Base-by-base conservation (phyloP, 2,888 invertebrate species). In the Tenthredo mesomela region DNA sequence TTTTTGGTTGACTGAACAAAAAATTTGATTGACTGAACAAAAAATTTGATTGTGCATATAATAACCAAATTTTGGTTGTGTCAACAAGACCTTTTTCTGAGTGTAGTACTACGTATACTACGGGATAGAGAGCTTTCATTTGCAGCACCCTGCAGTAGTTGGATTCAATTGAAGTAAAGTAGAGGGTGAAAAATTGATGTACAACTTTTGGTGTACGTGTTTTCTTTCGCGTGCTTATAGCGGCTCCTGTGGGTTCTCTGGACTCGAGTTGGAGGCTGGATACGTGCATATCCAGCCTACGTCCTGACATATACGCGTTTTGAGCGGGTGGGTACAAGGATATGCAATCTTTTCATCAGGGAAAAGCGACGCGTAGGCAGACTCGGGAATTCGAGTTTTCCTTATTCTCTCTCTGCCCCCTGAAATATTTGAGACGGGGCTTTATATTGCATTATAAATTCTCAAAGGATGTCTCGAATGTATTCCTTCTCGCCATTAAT, bases 391-490 rank as follows among this genome's bases (percentile, higher is more conserved):
- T 33, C 47, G 67, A 67, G 47, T 40, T 61, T 77, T 54, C n/a
- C 50, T 77, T 18, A 10, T 12, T 15, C 77, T 0, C n/a, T 40
- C 10, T 18, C 73, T n/a, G 12, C n/a, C 25, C 43, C 21, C 33
- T 29, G 80, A 58, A 50, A 80, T 80, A 61, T 80, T 80, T 21
- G 80, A 61, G 40, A 61, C 61, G 40, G 40, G 47, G 80, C 84
- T 84, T 86, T 87, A 88, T 89, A 88, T 89, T 87, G 85, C 86
- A 86, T 88, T 89, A 88, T 87, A 89, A 87, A 87, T 87, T 89
- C 85, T 87, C 85, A 80, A 86, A 87, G 70, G 86, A 84, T 85
- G 86, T 82, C 65, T 85, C 43, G 43, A 43, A 54, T 78, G 58
- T 87, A 86, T 84, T 50, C 54, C 78, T n/a, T 61, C 50, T 40